Conservation (phyloP, 2,113 vertebrate species). For the Hydrolagus affinis region DNA sequence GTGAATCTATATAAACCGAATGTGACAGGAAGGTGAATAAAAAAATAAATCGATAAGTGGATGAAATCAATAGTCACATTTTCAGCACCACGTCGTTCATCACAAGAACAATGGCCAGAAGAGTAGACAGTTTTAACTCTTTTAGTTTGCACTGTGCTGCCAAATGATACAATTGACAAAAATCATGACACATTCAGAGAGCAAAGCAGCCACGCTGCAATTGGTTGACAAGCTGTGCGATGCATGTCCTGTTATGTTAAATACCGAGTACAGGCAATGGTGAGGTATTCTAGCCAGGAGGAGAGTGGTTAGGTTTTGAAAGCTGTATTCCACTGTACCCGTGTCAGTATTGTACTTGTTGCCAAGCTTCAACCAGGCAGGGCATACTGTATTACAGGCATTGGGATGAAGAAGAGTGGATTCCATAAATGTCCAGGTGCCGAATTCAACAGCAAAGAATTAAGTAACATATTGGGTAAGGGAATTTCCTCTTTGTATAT, state of each 20-base stretch:
- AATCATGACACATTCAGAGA: constrained; percentile 19
- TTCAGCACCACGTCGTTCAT: neutral
- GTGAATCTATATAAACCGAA: neutral
- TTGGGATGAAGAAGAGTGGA: constrained; percentile 30
- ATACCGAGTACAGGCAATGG: constrained; percentile 21
- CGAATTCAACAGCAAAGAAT: constrained; percentile 1
- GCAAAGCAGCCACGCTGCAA: constrained; percentile 14
- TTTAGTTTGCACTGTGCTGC: neutral
- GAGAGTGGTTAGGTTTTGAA: constrained; percentile 24
- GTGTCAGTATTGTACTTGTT: neutral
- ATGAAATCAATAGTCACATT: neutral
- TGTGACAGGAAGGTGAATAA: neutral
- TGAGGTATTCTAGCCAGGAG: constrained; percentile 12
- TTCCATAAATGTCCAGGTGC: neutral
- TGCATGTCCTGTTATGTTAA: constrained; percentile 31
- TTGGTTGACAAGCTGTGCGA: constrained; percentile 29
- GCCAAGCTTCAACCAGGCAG: neutral
- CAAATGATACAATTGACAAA: constrained; percentile 1
- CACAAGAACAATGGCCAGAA: too few species aligned
- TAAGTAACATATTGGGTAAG: constrained; percentile 11
- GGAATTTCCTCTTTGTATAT: neutral
- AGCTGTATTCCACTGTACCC: constrained; percentile 20
- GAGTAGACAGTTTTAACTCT: neutral
- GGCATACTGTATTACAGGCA: neutral
- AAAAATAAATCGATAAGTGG: neutral